Conservation (phyloP, 92 coral and sea anemone species). For the Meandrina meandrites region DNA sequence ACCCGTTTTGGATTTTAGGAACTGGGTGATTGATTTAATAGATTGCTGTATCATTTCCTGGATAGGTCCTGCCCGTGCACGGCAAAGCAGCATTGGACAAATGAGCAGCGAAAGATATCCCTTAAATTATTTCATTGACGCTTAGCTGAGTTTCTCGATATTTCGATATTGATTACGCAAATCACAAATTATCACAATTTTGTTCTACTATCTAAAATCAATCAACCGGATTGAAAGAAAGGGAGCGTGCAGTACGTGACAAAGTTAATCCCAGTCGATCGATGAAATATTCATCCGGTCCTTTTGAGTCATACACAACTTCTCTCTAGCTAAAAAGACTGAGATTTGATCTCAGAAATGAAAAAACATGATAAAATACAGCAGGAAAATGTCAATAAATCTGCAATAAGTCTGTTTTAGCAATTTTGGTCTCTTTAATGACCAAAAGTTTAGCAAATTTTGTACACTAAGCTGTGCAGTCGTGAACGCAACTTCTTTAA, state of each 20-base stretch:
- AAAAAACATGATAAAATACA: no score
- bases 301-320: neutral
- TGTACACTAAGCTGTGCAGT: neutral
- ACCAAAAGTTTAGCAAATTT: neutral
- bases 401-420: no score
- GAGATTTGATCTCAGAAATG: neutral
- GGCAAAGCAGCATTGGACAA: neutral
- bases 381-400: no score
- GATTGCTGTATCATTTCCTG: constrained; percentile 9
- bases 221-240: neutral
- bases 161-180: neutral
- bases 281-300: neutral
- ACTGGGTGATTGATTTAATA: neutral
- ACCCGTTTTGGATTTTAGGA: neutral
- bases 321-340: neutral
- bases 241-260: neutral
- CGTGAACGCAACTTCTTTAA: neutral
- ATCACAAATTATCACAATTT: neutral
- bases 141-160: neutral
- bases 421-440: no score
- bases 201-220: neutral
- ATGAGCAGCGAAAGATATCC: neutral
- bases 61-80: neutral
- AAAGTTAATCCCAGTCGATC: neutral
- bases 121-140: neutral